These are phyloP conservation scores for Plebejus anna DNA, from an alignment of 2,888 invertebrate species.

Conservation along the genomic window DNA sequence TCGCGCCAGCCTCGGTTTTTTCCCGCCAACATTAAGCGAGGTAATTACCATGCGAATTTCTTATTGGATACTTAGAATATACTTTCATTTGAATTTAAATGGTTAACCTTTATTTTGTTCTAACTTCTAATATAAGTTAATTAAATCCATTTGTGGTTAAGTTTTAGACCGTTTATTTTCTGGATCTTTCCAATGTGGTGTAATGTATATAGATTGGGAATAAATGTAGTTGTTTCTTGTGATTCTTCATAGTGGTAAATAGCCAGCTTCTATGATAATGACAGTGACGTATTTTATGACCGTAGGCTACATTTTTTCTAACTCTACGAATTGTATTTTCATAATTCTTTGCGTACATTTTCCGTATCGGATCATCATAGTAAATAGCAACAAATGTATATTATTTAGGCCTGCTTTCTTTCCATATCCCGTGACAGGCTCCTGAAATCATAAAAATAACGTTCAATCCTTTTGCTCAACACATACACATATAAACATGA, in stretches of 20 bases:
- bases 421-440: neutral
- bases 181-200: conserved; percentile 16
- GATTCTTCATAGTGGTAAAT: neutral
- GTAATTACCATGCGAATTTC: conserved; percentile 41
- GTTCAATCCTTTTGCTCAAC: neutral
- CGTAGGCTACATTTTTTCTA: neutral
- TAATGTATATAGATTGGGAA: neutral
- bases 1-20: conserved; percentile 46
- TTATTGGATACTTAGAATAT: conserved; percentile 43
- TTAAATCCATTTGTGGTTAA: conserved; percentile 9
- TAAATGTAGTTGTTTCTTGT: neutral
- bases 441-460: neutral
- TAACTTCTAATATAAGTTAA: conserved; percentile 24
- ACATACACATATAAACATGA: neutral
- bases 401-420: neutral
- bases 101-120: conserved; percentile 18
- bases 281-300: neutral
- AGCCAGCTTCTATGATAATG: neutral
- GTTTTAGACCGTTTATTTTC: conserved; percentile 10
- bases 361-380: too few relatives aligned
- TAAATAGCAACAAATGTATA: neutral
- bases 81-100: conserved; percentile 25
- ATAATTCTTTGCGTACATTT: too few relatives aligned
- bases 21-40: conserved; percentile 49
- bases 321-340: neutral